Conservation (phyloP, 2,888 invertebrate species). For the Rhyacophila evoluta region DNA sequence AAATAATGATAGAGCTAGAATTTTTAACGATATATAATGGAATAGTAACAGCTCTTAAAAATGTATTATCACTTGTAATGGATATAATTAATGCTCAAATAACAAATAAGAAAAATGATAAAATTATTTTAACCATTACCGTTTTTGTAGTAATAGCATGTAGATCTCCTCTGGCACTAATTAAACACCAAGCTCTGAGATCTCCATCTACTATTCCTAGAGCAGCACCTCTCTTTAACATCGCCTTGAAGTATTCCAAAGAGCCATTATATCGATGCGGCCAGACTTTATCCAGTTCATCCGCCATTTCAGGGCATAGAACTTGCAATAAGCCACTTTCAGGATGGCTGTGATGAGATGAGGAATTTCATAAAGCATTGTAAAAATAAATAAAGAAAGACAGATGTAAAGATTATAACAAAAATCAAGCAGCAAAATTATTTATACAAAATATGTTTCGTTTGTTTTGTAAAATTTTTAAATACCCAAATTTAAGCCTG, state of each 20-base stretch:
- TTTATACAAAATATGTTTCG: not conserved
- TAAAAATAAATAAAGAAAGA: not conserved
- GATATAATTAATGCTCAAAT: no score
- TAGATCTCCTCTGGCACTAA: slow-evolving; percentile 42
- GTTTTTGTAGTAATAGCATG: slow-evolving; percentile 42
- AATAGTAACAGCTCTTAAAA: no score
- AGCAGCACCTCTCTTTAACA: slow-evolving; percentile 34
- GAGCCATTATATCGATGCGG: slow-evolving; percentile 47
- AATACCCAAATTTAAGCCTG: not conserved
- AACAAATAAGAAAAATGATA: no score
- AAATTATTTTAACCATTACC: slow-evolving; percentile 20
- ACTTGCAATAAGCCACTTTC: not conserved
- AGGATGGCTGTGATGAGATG: not conserved
- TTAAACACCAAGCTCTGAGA: slow-evolving; percentile 44
- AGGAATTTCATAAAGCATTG: not conserved
- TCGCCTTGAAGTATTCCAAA: slow-evolving; percentile 39
- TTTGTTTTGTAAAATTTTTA: not conserved
- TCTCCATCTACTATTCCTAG: slow-evolving; percentile 28
- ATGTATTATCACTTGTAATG: no score
- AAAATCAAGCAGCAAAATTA: not conserved
- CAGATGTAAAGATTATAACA: not conserved
- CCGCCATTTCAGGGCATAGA: slow-evolving; percentile 11
- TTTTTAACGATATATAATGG: no score
- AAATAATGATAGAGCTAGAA: no score
- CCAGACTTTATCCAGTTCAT: slow-evolving; percentile 43